Evolutionary conservation across 1,140 invertebrate genomes (phyloP).

Genomic region (Lordiphosa mommai): DNA sequence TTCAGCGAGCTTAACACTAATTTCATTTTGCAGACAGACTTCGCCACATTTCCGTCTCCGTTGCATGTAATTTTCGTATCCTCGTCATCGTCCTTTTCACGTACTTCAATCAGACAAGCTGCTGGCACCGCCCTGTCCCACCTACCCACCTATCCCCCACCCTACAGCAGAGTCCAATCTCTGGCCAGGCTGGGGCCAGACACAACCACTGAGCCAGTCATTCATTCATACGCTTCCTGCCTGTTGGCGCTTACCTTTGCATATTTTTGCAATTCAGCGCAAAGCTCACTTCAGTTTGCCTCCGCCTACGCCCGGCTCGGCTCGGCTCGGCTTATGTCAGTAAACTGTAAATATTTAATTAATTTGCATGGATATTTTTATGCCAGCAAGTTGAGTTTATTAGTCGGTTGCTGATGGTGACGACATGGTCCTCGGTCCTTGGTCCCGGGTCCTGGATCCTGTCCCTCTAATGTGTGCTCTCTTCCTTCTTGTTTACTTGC

Average conservation of each 20-base stretch:
- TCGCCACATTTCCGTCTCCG: neutral
- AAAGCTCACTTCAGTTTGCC: constrained; percentile 53
- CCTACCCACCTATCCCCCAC: neutral
- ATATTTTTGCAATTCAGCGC: constrained; percentile 76
- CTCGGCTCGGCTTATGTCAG: constrained; percentile 54
- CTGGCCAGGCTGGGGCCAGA: constrained; percentile 9
- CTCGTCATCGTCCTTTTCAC: constrained; percentile 19
- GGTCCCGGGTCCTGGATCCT: neutral
- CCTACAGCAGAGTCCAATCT: neutral
- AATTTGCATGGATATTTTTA: constrained; percentile 76
- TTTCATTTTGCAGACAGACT: constrained; percentile 49
- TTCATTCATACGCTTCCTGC: constrained; percentile 37
- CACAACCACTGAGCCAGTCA: constrained; percentile 31
- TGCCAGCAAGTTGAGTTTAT: constrained; percentile 72
- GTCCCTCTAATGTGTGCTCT: neutral
- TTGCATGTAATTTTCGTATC: constrained; percentile 18
- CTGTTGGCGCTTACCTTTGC: constrained; percentile 57
- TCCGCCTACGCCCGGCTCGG: constrained; percentile 4
- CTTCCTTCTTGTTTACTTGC: constrained; percentile 11
- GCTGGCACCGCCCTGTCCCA: constrained; percentile 9
- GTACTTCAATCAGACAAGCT: constrained; percentile 38
- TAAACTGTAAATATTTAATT: constrained; percentile 77
- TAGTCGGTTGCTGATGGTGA: constrained; percentile 46
- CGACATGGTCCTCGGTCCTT: constrained; percentile 7
- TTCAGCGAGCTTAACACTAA: constrained; percentile 50